A percentile compares a stretch with the other conserved stretches of the same genome.
phyloP scores from a whole-genome alignment of 2,888 invertebrate genomes.

The Melolontha melolontha region DNA sequence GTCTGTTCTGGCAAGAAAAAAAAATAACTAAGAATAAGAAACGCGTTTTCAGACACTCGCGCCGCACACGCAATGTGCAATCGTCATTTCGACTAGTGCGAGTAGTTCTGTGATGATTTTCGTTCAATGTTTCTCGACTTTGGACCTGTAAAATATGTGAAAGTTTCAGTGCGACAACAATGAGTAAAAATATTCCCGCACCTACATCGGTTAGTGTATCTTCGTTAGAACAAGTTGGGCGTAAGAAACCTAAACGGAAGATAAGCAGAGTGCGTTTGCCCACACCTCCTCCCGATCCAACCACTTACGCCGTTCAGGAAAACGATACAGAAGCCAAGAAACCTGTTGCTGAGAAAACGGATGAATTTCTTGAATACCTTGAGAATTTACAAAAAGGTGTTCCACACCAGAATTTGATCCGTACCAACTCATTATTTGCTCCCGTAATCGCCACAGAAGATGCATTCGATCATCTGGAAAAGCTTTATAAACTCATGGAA shows the following conservation, averaged over 20 bases:
- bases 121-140: constrained; percentile 4
- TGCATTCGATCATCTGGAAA: constrained; percentile 83
- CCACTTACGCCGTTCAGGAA: constrained; percentile 27
- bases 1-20: constrained; percentile 24
- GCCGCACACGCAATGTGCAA: background rate
- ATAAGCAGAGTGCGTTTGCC: constrained; percentile 60
- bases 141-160: constrained; percentile 3
- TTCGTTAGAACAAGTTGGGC: constrained; percentile 45
- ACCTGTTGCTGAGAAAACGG: constrained; percentile 56
- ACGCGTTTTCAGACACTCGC: constrained; percentile 1
- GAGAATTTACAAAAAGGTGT: constrained; percentile 60
- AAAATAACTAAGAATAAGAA: constrained; percentile 11
- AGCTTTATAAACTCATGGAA: constrained; percentile 81
- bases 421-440: constrained; percentile 70
- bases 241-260: constrained; percentile 49
- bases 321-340: constrained; percentile 41
- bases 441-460: constrained; percentile 73
- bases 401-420: constrained; percentile 55
- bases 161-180: constrained; percentile 33
- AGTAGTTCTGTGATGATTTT: background rate
- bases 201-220: constrained; percentile 46
- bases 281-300: constrained; percentile 66
- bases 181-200: constrained; percentile 46
- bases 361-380: constrained; percentile 67
- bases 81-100: constrained; percentile 6